These are phyloP conservation scores for Falco naumanni DNA, from an alignment of 2,797 vertebrate genomes.

Conservation along the genomic window DNA sequence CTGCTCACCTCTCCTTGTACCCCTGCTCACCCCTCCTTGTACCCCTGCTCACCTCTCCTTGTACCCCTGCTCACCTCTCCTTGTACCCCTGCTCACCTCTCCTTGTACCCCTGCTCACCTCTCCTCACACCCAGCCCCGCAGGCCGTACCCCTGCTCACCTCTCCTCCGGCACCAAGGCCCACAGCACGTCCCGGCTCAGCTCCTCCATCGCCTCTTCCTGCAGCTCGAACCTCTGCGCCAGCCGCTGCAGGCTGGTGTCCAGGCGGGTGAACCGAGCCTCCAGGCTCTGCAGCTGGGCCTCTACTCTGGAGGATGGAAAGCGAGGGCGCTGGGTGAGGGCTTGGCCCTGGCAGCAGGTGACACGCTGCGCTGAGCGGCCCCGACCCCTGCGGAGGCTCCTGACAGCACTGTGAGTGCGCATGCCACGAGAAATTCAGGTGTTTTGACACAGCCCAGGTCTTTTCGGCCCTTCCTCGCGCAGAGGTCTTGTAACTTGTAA, in stretches of 20 bases:
- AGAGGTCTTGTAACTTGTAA: background rate
- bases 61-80: no score
- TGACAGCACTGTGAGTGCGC: background rate
- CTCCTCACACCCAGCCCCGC: background rate
- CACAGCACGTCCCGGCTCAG: conserved; percentile 53
- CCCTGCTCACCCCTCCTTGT: background rate
- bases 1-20: no score
- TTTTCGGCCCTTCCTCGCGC: background rate
- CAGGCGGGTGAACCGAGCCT: conserved; percentile 72
- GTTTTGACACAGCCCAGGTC: background rate
- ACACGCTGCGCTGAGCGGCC: background rate
- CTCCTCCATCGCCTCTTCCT: conserved; percentile 56
- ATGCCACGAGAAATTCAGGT: rapidly evolving
- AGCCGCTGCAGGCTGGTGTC: conserved; percentile 67
- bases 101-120: background rate
- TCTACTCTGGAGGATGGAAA: conserved; percentile 69
- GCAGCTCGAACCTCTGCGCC: conserved; percentile 59
- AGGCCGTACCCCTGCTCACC: conserved; percentile 46
- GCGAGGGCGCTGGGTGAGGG: background rate
- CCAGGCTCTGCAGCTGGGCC: conserved; percentile 68
- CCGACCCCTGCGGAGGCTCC: background rate
- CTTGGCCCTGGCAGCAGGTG: rapidly evolving
- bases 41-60: conserved; percentile 64
- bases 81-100: no score
- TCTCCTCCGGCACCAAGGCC: conserved; percentile 47